Base-by-base conservation (phyloP, 2,888 invertebrate genomes). In the Cinara cedri region DNA sequence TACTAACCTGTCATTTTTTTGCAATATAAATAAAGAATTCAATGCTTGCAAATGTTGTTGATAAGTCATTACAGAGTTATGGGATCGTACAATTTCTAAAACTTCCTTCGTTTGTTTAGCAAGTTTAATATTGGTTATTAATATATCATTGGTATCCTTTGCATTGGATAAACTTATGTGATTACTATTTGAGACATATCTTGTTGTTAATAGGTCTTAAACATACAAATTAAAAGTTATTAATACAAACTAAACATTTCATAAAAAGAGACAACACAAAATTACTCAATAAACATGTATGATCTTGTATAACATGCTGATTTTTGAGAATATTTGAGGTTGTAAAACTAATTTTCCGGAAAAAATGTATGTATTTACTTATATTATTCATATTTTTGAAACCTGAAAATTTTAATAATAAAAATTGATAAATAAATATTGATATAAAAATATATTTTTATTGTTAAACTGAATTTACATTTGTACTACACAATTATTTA, bases 11-110 rank as follows among this genome's bases (percentile, higher is more conserved):
- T 87, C 87, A 81, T 86, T 84, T 84, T 88, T 90, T 83, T 90
- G 88, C 63, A 90, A 84, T 55, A 86, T 85, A 84, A 90, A 90
- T 34, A 91, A 84, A 16, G 87, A 85, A 21, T 87, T 85, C 46
- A 91, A 84, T 0, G 90, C 90, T 83, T 88, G 88, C 83, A 90
- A 84, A 83, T 89, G 85, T 84, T 91, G 90, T 65, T 86, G 87
- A 81, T 87, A 87, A 49, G 88, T 89, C 88, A 91, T 84, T 82
- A 85, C 85, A 85, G 86, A 83, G 75, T 86, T 83, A 83, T 87
- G 86, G 9, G 84, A 82, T 19, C 85, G 83, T 16, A 90, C 88
- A 0, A 88, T 84, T 0, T 87, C 85, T 54, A 90, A 85, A 68
- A 90, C 85, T 51, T 84, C 82, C 24, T 57, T 84, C 0, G 87